Percentiles rank a stretch among this genome's conserved stretches.
Conservation (phyloP, 2,113 vertebrate genomes). For the Alaudala cheleensis region DNA sequence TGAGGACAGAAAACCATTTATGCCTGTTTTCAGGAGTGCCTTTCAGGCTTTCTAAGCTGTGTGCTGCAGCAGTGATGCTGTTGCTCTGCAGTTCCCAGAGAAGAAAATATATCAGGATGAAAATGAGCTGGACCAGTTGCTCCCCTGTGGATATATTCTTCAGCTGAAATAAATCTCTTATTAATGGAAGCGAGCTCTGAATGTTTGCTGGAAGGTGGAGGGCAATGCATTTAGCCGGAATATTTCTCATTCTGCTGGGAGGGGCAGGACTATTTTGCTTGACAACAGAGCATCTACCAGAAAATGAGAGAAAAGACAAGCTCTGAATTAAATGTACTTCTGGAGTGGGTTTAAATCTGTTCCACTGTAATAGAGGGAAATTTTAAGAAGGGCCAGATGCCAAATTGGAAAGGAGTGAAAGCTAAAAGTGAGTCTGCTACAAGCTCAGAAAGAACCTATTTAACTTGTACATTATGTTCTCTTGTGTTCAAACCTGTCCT, state of each 20-base stretch:
- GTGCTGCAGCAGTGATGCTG: background rate
- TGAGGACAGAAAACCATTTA: background rate
- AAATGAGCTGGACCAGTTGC: slow-evolving; percentile 18
- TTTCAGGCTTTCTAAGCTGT: background rate
- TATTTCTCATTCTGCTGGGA: background rate
- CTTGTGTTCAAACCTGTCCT: slow-evolving; percentile 19
- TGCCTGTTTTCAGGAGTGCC: background rate
- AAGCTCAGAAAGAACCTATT: slow-evolving; percentile 27
- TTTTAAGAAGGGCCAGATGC: slow-evolving; percentile 31
- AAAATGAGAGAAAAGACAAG: background rate
- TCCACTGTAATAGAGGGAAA: background rate
- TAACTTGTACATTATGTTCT: slow-evolving; percentile 26
- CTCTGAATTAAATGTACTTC: slow-evolving; percentile 33
- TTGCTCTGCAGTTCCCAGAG: slow-evolving; percentile 8
- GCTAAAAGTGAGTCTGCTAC: background rate
- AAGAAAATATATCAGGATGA: slow-evolving; percentile 29
- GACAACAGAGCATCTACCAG: background rate
- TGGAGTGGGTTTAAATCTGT: slow-evolving; percentile 31
- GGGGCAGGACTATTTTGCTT: background rate
- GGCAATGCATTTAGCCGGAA: background rate
- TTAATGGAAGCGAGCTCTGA: slow-evolving; percentile 6
- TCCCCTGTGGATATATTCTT: slow-evolving; percentile 18
- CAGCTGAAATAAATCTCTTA: slow-evolving; percentile 14
- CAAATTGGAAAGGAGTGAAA: slow-evolving; percentile 47
- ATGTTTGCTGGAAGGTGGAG: background rate